Conservation (phyloP, 2,113 vertebrate genomes). For the Albula glossodonta region DNA sequence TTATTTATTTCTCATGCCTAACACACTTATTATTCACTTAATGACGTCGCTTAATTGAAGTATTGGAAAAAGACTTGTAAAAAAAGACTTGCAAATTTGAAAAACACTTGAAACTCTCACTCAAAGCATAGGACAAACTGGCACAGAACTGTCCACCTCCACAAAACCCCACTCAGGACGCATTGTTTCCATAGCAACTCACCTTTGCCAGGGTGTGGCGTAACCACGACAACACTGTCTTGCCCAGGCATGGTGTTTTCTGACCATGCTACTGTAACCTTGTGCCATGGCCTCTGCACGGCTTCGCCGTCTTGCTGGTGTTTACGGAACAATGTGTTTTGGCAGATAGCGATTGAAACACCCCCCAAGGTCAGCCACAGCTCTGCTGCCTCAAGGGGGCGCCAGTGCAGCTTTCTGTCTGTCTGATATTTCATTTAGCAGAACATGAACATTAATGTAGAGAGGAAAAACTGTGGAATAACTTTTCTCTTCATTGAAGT, state of each 20-base stretch:
- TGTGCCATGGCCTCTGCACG: constrained; percentile 15
- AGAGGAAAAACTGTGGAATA: too few species aligned
- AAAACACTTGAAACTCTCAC: neutral
- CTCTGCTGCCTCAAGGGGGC: neutral
- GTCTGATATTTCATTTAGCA: too few species aligned
- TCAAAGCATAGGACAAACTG: constrained; percentile 25
- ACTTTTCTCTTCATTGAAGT: too few species aligned
- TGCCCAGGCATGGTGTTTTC: too few species aligned
- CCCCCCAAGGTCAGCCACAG: neutral
- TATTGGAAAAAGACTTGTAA: neutral
- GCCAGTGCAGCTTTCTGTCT: too few species aligned
- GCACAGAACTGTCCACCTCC: neutral
- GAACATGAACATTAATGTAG: neutral
- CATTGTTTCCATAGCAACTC: too few species aligned
- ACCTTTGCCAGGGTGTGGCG: constrained; percentile 17
- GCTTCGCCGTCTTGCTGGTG: constrained; percentile 9
- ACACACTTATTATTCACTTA: too few species aligned
- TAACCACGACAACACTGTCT: constrained; percentile 46
- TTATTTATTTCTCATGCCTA: too few species aligned
- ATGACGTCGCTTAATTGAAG: too few species aligned
- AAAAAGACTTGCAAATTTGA: neutral
- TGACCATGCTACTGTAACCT: constrained; percentile 35
- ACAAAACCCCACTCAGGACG: too few species aligned
- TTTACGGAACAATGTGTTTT: constrained; percentile 32
- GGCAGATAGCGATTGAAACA: neutral